Evolutionary conservation across 2,888 invertebrate genomes (phyloP).

Genomic region (Meiosimyza platycephala): DNA sequence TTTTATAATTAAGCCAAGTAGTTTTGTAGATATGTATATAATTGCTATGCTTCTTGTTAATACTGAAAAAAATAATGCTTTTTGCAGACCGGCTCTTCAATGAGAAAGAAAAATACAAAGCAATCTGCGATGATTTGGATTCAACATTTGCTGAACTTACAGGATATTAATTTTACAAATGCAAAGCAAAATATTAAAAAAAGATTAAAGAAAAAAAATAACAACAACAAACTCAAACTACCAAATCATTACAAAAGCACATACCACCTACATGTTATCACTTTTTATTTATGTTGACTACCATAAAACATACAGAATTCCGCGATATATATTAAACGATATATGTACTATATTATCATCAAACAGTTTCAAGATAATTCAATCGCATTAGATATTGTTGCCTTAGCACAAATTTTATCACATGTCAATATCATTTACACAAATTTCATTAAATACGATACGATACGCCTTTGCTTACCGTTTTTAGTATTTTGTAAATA

Average conservation of each 20-base stretch:
- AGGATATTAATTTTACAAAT: constrained; percentile 80
- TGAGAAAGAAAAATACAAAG: constrained; percentile 91
- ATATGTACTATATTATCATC: no score
- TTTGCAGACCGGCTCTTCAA: constrained; percentile 85
- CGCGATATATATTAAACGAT: no score
- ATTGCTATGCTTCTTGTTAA: constrained; percentile 53
- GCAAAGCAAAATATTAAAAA: constrained; percentile 59
- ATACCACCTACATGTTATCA: constrained; percentile 1
- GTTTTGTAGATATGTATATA: constrained; percentile 35
- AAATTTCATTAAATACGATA: no score
- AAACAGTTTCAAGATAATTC: no score
- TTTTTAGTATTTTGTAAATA: no score
- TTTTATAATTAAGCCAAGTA: constrained; percentile 9
- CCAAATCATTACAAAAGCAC: constrained; percentile 4
- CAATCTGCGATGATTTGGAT: constrained; percentile 97
- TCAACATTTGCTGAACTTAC: constrained; percentile 96
- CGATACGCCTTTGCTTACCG: no score
- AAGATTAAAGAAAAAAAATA: constrained; percentile 34
- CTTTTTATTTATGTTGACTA: constrained; percentile 9
- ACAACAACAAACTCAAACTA: constrained; percentile 25
- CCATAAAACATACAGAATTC: not conserved
- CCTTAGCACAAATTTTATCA: no score
- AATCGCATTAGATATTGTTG: no score
- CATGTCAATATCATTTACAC: no score
- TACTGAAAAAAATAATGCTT: constrained; percentile 62